These are phyloP conservation scores for Microcebus jonahi DNA, from an alignment of 2,113 vertebrate genomes.

Conservation along the genomic window DNA sequence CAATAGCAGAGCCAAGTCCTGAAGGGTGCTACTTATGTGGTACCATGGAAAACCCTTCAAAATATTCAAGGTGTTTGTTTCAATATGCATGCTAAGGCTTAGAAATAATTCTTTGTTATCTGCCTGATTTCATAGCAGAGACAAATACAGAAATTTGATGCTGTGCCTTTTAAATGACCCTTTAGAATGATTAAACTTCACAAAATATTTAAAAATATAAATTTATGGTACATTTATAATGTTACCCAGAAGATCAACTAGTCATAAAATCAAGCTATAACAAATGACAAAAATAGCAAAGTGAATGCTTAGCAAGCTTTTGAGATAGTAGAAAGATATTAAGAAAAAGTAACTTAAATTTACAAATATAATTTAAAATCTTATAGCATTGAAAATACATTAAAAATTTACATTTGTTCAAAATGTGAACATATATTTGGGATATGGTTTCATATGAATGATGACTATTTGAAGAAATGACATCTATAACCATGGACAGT, in stretches of 20 bases:
- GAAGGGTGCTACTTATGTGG: not conserved
- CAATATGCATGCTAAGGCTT: not conserved
- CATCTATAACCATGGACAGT: not conserved
- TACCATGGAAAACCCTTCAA: not conserved
- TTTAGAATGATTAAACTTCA: slow-evolving; percentile 51
- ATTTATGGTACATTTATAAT: slow-evolving; percentile 7
- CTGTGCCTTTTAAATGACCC: slow-evolving; percentile 22
- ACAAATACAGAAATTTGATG: slow-evolving; percentile 41
- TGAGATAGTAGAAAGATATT: slow-evolving; percentile 6
- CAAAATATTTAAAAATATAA: slow-evolving; percentile 54
- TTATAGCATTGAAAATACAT: slow-evolving; percentile 30
- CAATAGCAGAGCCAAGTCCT: slow-evolving; percentile 54
- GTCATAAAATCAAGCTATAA: slow-evolving; percentile 33
- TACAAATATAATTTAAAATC: slow-evolving; percentile 40
- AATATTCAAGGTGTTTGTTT: slow-evolving; percentile 33
- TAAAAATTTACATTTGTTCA: slow-evolving; percentile 46
- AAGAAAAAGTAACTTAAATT: slow-evolving; percentile 19
- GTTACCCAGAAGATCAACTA: slow-evolving; percentile 39
- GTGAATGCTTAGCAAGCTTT: slow-evolving; percentile 16
- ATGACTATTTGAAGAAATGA: not conserved
- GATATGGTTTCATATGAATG: slow-evolving; percentile 27
- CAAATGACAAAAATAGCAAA: not conserved
- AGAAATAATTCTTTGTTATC: slow-evolving; percentile 34
- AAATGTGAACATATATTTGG: slow-evolving; percentile 27
- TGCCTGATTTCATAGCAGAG: slow-evolving; percentile 18